Evolutionary conservation across 2,113 vertebrate genomes (phyloP), one percentile per base, ranked within the genome.

Genomic region (Balaenoptera acutorostrata): DNA sequence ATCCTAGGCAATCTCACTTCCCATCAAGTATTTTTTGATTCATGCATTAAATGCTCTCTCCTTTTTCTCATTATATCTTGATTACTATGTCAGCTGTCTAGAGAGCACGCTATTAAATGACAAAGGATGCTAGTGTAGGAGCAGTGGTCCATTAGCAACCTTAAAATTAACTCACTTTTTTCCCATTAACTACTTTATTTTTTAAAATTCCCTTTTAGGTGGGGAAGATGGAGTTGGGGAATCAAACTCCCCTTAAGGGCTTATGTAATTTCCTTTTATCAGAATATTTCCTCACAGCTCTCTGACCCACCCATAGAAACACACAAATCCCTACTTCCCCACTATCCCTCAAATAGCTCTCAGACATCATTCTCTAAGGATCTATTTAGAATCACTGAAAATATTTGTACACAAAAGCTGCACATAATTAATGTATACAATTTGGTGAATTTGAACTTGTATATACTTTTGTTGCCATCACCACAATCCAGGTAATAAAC

Each of bases 91-190:
- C 41, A 52, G 80, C 12, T 94, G 41, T 93, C 75, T 95, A 90
- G 57, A 86, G 27, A 97, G 90, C 39, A 89, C 11, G 29, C 36
- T 88, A 86, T 85, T 95, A 87, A 88, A 66, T 88, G 63, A 74
- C 69, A 97, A 93, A 95, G 46, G 74, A 93, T 82, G 23, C 6
- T 49, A 78, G 13, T 82, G n/a, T 68, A 66, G 57, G 49, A 96
- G 25, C 39, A 88, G 44, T 68, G 52, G 82, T 89, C 77, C 66
- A 93, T 66, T 96, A 82, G 31, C 72, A 95, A 89, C 36, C 88
- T 95, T 96, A 86, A 97, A 93, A 89, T 89, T 81, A 95, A 74
- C 49, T 95, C 27, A 66, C n/a, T 36, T 93, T 87, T 90, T 89
- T 44, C 18, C 27, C 41, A 83, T 84, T 96, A 84, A 81, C 9